Evolutionary conservation across 2,113 vertebrate species (phyloP).

Genomic region (Nerophis ophidion): DNA sequence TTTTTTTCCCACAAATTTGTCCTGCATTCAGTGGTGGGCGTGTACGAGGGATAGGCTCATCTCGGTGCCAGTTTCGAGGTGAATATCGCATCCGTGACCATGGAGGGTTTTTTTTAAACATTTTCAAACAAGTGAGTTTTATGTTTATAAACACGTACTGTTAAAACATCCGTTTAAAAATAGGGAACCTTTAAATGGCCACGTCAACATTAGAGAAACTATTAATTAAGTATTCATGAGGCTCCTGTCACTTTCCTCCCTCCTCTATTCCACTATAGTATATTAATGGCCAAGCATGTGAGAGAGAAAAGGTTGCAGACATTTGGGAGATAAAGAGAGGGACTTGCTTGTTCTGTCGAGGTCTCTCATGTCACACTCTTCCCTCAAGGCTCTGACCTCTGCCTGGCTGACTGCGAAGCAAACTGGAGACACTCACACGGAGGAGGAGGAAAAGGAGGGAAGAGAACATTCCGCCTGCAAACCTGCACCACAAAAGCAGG

Average conservation of each 20-base stretch:
- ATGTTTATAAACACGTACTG: too few relatives aligned
- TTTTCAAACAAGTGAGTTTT: too few relatives aligned
- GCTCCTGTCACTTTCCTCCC: constrained; percentile 5
- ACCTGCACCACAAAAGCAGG: constrained; percentile 25
- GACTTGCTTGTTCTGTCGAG: constrained; percentile 32
- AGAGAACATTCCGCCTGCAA: constrained; percentile 18
- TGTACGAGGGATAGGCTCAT: too few relatives aligned
- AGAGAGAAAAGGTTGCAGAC: constrained; percentile 25
- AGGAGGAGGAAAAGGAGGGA: constrained; percentile 21
- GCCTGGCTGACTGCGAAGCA: constrained; percentile 34
- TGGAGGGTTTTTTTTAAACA: too few relatives aligned
- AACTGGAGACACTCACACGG: constrained; percentile 82
- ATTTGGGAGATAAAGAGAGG: constrained; percentile 21
- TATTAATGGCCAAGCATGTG: neutral
- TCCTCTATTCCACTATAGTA: neutral
- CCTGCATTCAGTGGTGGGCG: too few relatives aligned
- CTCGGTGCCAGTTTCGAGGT: too few relatives aligned
- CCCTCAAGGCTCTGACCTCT: constrained; percentile 45
- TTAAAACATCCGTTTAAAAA: too few relatives aligned
- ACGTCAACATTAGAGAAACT: too few relatives aligned
- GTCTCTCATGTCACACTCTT: constrained; percentile 47
- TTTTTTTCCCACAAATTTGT: too few relatives aligned
- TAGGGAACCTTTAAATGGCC: too few relatives aligned
- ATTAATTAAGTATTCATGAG: neutral
- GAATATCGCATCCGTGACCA: too few relatives aligned